A percentile compares a stretch with the other conserved stretches of the same genome.
phyloP scores from a whole-genome alignment of 2,797 vertebrate species.

The Alcedo atthis region DNA sequence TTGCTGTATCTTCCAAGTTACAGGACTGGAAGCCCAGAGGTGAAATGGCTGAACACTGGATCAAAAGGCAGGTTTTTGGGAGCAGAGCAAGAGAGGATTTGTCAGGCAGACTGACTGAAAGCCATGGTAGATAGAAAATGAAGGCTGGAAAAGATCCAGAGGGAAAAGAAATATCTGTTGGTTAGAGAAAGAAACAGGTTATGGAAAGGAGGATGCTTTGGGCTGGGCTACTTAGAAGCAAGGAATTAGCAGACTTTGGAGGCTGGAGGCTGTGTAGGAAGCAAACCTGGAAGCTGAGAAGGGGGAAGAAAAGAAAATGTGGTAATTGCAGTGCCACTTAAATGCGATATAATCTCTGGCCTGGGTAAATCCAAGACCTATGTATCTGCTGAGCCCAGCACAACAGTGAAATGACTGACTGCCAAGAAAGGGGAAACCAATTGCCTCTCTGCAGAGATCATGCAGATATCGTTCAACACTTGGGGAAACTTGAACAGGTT shows the following conservation, averaged over 20 bases:
- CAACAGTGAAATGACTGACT: neutral
- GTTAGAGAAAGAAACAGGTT: neutral
- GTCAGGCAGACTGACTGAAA: neutral
- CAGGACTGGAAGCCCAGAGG: slow-evolving; percentile 46
- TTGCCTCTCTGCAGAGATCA: neutral
- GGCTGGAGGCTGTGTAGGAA: neutral
- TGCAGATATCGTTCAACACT: neutral
- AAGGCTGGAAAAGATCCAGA: slow-evolving; percentile 11
- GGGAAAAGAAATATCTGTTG: neutral
- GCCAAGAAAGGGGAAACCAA: neutral
- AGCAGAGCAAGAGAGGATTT: slow-evolving; percentile 20
- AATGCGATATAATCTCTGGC: neutral
- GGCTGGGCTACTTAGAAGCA: neutral
- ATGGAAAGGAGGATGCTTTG: neutral
- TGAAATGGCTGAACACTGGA: slow-evolving; percentile 26
- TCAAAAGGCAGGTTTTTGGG: slow-evolving; percentile 24
- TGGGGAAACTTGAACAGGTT: neutral
- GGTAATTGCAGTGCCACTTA: neutral
- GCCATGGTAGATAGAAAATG: neutral
- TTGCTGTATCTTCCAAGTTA: slow-evolving; percentile 22
- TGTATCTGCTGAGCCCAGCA: neutral
- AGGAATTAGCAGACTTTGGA: neutral
- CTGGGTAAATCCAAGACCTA: neutral
- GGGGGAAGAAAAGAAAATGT: neutral
- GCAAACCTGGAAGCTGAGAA: neutral